Evolutionary conservation across 2,888 invertebrate genomes (phyloP), one percentile per base, ranked within the genome.

Genomic region (Cheilosia impressa): DNA sequence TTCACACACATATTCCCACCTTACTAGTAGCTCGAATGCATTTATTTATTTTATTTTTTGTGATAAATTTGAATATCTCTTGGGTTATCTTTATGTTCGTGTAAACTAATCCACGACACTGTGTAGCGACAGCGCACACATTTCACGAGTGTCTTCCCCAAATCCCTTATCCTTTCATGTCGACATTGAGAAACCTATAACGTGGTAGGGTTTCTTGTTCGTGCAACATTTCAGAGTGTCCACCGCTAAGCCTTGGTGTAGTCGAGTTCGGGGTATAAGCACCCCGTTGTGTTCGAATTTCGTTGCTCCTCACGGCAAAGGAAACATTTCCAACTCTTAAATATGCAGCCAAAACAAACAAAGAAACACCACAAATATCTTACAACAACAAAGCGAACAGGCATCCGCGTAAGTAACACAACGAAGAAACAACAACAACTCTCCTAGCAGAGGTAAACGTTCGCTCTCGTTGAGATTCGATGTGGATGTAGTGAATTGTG

Each of bases 31-130:
- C 63, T 19, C 19, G 22, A 24, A 24, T 47, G 13, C 52, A 9
- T 58, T 58, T 52, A 34, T 58, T 45, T 52, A 41, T 41, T 27
- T 69, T 6, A 27, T 22, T 57, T 45, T 19, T 52, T 66, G 10
- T 31, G 58, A 66, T 66, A 31, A 66, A 52, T 24, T 53, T 68
- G 17, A 15, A 53, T 75, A 63, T 52, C 63, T 65, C 38, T 41
- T 57, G 19, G 60, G 69, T 79, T 80, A 84, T 80, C 79, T 83
- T 65, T 75, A 84, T 84, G 65, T 76, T 79, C 80, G 58, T 84
- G 84, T 84, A 80, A 84, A 84, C 84, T 79, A 84, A 84, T 84
- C 79, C 84, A 84, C 65, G 69, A 84, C 84, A 84, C 69, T 60
- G 80, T 84, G 79, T 80, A 55, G 79, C 79, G 80, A 80, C 84